Evolutionary conservation across 1,140 invertebrate species (phyloP).

Genomic region (Scylla paramamosain): DNA sequence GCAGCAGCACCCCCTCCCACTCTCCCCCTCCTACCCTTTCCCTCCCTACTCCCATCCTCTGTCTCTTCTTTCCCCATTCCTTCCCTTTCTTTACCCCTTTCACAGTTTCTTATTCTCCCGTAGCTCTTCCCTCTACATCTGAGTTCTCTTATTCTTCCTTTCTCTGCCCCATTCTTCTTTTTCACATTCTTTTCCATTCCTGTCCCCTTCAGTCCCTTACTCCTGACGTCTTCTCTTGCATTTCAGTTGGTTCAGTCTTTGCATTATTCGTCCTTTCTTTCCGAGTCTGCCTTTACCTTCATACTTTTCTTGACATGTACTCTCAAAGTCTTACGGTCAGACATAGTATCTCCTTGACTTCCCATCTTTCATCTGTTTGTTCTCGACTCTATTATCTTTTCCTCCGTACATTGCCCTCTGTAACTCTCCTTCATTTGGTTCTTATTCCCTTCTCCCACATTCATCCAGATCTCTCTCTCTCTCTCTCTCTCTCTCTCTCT

Average conservation of each 20-base stretch:
- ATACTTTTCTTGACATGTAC: background rate
- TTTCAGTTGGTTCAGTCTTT: background rate
- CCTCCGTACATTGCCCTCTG: too few species aligned
- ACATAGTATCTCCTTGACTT: too few species aligned
- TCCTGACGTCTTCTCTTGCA: background rate
- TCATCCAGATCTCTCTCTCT: slow-evolving; percentile 37
- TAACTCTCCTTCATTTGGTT: background rate
- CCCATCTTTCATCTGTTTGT: too few species aligned
- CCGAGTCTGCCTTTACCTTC: background rate
- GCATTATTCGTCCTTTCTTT: background rate
- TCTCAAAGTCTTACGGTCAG: too few species aligned
- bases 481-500: slow-evolving; percentile 42
- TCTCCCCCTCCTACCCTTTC: background rate
- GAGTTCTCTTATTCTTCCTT: background rate
- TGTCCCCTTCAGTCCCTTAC: too few species aligned
- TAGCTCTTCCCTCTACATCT: background rate
- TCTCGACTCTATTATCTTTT: too few species aligned
- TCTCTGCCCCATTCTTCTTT: background rate
- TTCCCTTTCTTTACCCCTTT: background rate
- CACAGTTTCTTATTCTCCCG: background rate
- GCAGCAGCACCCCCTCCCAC: background rate
- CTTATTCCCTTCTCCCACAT: background rate
- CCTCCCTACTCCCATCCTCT: background rate
- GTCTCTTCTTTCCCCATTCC: background rate
- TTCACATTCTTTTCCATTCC: background rate